Conservation (phyloP, 2,113 vertebrate species). For the Apaloderma vittatum region DNA sequence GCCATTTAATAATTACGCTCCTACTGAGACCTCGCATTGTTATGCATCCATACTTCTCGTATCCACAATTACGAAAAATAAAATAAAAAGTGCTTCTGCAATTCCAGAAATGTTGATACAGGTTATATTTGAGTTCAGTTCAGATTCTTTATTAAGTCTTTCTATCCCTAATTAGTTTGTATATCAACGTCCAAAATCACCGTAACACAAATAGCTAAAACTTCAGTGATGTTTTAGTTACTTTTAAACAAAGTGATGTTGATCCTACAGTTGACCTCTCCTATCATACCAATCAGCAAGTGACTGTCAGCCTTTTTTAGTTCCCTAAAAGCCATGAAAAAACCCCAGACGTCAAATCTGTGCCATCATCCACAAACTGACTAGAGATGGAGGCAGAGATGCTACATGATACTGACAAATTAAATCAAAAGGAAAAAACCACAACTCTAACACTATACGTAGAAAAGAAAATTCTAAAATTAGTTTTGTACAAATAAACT, state of each 20-base stretch:
- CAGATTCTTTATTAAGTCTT: neutral
- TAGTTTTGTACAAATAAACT: conserved; percentile 20
- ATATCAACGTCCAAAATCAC: neutral
- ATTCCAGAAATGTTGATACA: neutral
- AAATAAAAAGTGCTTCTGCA: neutral
- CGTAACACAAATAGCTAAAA: neutral
- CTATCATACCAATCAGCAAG: neutral
- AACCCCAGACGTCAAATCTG: neutral
- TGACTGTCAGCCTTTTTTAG: neutral
- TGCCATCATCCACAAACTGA: neutral
- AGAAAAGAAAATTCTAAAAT: conserved; percentile 18
- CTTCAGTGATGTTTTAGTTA: neutral
- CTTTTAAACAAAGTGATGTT: conserved; percentile 10
- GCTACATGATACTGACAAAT: conserved; percentile 26
- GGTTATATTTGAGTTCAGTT: neutral
- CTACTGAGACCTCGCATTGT: neutral
- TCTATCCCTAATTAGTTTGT: neutral
- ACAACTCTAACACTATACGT: neutral
- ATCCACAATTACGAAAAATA: neutral
- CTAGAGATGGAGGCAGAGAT: neutral
- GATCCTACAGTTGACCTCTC: neutral
- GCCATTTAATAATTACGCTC: neutral
- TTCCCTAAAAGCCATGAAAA: conserved; percentile 19
- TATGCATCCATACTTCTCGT: neutral
- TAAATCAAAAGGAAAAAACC: conserved; percentile 2